These are phyloP conservation scores for Pinctada fucata DNA, from an alignment of 2,888 invertebrate species.

Conservation along the genomic window DNA sequence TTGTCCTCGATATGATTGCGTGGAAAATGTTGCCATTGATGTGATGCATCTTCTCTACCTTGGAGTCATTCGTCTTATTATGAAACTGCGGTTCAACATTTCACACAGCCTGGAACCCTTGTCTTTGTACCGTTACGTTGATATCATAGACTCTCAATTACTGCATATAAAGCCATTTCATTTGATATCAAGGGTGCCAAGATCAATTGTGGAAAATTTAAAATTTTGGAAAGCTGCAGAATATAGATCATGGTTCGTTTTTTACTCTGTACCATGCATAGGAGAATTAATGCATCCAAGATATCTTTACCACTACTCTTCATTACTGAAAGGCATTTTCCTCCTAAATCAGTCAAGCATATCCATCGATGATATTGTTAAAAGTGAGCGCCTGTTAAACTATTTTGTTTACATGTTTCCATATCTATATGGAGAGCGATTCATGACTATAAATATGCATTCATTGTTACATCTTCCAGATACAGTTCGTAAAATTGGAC, in stretches of 20 bases:
- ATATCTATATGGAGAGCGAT: neutral
- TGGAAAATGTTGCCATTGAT: constrained; percentile 25
- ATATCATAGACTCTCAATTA: constrained; percentile 29
- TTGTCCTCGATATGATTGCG: constrained; percentile 9
- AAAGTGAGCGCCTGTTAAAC: constrained; percentile 14
- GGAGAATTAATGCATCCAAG: constrained; percentile 9
- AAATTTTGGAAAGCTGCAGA: constrained; percentile 38
- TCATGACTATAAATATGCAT: neutral
- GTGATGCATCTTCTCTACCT: constrained; percentile 29
- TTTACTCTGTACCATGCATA: constrained; percentile 29
- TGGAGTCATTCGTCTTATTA: constrained; percentile 15
- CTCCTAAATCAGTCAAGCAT: constrained; percentile 22
- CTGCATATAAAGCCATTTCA: constrained; percentile 19
- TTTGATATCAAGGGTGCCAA: constrained; percentile 22
- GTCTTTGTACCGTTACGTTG: constrained; percentile 16
- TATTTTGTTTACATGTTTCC: constrained; percentile 26
- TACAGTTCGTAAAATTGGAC: constrained; percentile 25
- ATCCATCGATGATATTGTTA: neutral
- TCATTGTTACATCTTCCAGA: constrained; percentile 28
- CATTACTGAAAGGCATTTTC: constrained; percentile 31
- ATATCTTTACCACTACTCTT: constrained; percentile 30
- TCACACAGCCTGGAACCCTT: neutral
- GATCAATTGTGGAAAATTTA: constrained; percentile 32
- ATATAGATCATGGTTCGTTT: constrained; percentile 26
- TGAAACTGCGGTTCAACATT: constrained; percentile 26